Percentiles rank a stretch among this genome's conserved stretches.
Conservation (phyloP, 2,888 invertebrate genomes). For the Sturmia bella region DNA sequence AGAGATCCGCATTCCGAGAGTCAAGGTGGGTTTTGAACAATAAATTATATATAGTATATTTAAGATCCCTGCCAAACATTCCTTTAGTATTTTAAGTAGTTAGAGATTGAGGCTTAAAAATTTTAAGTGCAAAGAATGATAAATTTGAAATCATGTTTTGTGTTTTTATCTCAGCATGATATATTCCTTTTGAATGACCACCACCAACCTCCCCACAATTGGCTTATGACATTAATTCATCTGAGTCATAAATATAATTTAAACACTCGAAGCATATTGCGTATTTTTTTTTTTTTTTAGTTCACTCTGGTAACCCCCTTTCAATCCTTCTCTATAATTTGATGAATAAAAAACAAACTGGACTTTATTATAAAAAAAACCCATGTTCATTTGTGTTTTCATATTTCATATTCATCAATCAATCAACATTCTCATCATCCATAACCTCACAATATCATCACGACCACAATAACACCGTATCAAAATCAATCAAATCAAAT, state of each 20-base stretch:
- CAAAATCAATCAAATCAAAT: slow-evolving; percentile 71
- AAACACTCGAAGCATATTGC: slow-evolving; percentile 8
- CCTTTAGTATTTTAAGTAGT: slow-evolving; percentile 57
- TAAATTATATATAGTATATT: slow-evolving; percentile 60
- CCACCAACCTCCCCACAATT: slow-evolving; percentile 44
- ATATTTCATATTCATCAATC: no score
- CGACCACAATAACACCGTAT: slow-evolving; percentile 36
- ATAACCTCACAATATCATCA: slow-evolving; percentile 39
- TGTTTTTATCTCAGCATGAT: slow-evolving; percentile 52
- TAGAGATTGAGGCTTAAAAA: slow-evolving; percentile 52
- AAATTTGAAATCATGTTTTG: slow-evolving; percentile 38
- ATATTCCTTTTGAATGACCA: slow-evolving; percentile 51
- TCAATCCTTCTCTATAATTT: slow-evolving; percentile 1
- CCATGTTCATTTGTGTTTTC: slow-evolving; percentile 53
- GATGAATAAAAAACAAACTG: not conserved
- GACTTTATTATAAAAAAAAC: slow-evolving; percentile 43
- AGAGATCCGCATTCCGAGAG: slow-evolving; percentile 92
- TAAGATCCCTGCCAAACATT: slow-evolving; percentile 57
- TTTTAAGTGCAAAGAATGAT: not conserved
- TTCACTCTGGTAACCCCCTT: not conserved
- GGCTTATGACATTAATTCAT: slow-evolving; percentile 64
- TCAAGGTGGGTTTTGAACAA: slow-evolving; percentile 85
- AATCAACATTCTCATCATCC: slow-evolving; percentile 34
- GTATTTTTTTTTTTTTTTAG: not conserved
- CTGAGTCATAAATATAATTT: slow-evolving; percentile 55